These are phyloP conservation scores for Arenaria interpres DNA, from an alignment of 2,113 vertebrate species.

Conservation along the genomic window DNA sequence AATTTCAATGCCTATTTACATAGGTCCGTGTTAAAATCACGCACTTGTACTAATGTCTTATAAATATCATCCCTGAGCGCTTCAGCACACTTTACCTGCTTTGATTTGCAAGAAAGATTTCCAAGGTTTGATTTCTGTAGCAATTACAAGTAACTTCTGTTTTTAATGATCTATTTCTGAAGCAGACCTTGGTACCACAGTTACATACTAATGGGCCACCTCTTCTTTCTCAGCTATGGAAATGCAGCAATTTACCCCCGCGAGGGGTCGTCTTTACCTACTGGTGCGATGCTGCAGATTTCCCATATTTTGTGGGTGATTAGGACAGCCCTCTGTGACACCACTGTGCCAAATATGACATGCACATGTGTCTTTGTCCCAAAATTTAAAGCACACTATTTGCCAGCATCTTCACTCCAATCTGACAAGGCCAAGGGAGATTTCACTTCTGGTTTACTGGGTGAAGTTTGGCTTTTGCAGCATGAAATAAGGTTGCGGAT, in stretches of 20 bases:
- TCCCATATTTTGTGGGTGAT: neutral
- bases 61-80: neutral
- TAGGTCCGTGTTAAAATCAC: neutral
- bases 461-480: neutral
- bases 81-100: neutral
- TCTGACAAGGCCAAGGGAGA: neutral
- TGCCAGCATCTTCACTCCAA: neutral
- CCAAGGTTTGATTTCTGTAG: neutral
- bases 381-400: neutral
- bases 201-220: neutral
- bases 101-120: neutral
- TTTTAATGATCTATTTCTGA: neutral
- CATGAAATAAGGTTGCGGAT: neutral
- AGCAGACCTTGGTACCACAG: neutral
- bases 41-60: neutral
- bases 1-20: neutral
- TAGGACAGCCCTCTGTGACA: neutral
- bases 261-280: fast-evolving
- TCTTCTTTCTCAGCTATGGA: neutral
- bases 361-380: neutral
- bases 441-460: neutral
- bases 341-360: neutral
- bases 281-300: neutral
- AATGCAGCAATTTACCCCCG: neutral
- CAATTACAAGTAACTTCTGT: neutral